phyloP scores from a whole-genome alignment of 2,797 vertebrate species.

The Steatocranus sp. region DNA sequence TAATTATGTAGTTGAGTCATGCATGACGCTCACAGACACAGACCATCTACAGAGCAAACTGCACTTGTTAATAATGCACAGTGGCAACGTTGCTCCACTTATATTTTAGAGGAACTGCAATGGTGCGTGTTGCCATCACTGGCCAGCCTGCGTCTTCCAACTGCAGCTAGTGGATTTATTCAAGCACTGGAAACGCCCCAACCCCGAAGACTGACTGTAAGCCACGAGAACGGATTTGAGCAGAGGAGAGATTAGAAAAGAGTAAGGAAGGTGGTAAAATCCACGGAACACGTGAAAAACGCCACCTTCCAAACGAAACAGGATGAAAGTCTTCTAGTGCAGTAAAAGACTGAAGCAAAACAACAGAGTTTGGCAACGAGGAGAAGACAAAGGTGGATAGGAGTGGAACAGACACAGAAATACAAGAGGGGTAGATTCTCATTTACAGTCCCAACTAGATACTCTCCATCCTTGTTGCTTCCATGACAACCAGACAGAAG shows the following conservation, averaged over 20 bases:
- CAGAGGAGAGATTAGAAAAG: neutral
- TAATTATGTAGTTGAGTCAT: neutral
- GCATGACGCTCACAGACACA: neutral
- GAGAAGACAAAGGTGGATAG: neutral
- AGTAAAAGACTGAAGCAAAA: neutral
- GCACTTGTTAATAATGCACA: conserved; percentile 8
- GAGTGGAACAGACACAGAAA: neutral
- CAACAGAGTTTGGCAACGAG: neutral
- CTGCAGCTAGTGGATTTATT: neutral
- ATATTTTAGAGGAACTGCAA: neutral
- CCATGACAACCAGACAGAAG: conserved; percentile 72
- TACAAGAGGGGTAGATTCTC: conserved; percentile 34
- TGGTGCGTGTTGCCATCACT: neutral
- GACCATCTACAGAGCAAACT: neutral
- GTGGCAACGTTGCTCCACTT: neutral
- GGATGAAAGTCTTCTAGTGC: neutral
- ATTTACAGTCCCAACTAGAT: conserved; percentile 45
- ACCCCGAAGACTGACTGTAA: neutral
- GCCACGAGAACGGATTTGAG: neutral
- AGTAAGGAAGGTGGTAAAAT: neutral
- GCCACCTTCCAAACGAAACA: neutral
- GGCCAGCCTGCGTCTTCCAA: neutral
- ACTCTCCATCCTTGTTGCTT: conserved; percentile 53
- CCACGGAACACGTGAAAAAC: neutral
- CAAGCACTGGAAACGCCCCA: neutral